Evolutionary conservation across 2,797 vertebrate genomes (phyloP).

Genomic region (Vultur gryphus): DNA sequence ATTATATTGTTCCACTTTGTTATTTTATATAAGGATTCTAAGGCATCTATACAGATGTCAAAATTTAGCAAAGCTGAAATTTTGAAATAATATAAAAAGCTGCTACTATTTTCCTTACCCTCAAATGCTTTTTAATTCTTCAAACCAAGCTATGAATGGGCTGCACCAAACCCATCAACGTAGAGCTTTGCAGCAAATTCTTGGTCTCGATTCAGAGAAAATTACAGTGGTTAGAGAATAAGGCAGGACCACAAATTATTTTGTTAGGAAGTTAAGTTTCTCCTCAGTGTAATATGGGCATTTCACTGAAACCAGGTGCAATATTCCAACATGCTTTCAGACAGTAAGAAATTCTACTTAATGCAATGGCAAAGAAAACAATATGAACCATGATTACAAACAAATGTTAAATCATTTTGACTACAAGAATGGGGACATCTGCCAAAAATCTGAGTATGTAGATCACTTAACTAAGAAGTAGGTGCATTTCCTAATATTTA

Average conservation of each 20-base stretch:
- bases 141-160: fast-evolving
- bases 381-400: background rate
- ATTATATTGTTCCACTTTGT: background rate
- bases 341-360: background rate
- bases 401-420: background rate
- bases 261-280: background rate
- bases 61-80: background rate
- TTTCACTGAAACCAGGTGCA: background rate
- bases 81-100: background rate
- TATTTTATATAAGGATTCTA: background rate
- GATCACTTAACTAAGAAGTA: background rate
- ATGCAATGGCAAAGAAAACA: background rate
- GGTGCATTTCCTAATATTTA: background rate
- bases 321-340: background rate
- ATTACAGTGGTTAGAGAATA: background rate
- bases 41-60: background rate
- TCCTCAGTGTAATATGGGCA: background rate
- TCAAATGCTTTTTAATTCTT: background rate
- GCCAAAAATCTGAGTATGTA: background rate
- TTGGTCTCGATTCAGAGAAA: background rate
- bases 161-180: background rate
- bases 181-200: background rate
- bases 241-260: background rate
- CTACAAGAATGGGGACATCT: background rate
- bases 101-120: background rate